Evolutionary conservation across 2,797 vertebrate species (phyloP).

Genomic region (Eurystomus glaucurus): DNA sequence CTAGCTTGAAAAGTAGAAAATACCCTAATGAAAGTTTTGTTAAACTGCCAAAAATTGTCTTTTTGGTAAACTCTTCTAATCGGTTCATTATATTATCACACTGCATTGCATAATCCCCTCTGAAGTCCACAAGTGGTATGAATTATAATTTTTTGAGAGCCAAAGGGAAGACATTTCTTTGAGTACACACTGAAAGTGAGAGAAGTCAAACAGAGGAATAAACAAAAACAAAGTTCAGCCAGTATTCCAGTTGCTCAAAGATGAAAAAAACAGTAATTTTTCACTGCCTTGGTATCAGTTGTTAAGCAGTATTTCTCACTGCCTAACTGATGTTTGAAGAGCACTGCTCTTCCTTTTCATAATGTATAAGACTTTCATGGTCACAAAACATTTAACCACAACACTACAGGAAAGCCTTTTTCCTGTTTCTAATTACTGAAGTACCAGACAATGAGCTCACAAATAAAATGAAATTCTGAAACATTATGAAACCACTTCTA

Average conservation of each 20-base stretch:
- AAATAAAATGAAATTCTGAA: conserved; percentile 64
- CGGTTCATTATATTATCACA: background rate
- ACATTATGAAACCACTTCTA: conserved; percentile 32
- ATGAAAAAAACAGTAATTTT: background rate
- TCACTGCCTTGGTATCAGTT: background rate
- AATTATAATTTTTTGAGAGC: background rate
- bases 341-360: background rate
- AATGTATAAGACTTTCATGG: background rate
- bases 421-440: conserved; percentile 61
- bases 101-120: background rate
- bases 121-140: background rate
- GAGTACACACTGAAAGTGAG: background rate
- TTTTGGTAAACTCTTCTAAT: background rate
- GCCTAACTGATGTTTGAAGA: background rate
- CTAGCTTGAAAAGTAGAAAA: background rate
- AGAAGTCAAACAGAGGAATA: background rate
- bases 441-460: conserved; percentile 63
- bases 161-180: background rate
- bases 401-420: conserved; percentile 28
- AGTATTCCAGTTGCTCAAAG: background rate
- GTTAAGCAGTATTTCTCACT: background rate
- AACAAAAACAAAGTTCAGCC: background rate
- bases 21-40: background rate
- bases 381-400: background rate
- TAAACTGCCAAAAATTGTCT: background rate